Base-by-base conservation (phyloP, 1,140 invertebrate genomes). In the Drosophila navojoa region DNA sequence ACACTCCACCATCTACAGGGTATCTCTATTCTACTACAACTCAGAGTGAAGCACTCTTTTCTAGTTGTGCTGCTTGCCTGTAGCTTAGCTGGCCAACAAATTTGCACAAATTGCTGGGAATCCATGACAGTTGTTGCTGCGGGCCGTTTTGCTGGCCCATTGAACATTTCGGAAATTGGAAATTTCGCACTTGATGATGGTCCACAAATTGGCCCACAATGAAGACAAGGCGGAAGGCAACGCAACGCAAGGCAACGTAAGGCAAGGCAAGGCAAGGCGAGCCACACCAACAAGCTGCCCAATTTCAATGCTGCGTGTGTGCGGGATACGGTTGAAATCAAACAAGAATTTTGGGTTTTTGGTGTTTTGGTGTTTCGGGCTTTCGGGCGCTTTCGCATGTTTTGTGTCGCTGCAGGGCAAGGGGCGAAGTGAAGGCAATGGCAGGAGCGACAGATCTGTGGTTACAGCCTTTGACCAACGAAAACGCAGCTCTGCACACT, bases 121-220 rank as follows among this genome's bases (percentile, higher is more conserved):
- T 73, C 71, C 66, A 73, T 73, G 71, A 70, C 60, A 74, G 76
- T 80, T 69, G 67, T 77, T 55, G 69, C 80, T 84, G 77, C 74
- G 73, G 73, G 79, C 82, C 82, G 71, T 79, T 81, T 87, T 87
- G 82, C 72, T 87, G 76, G 79, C 63, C 81, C 86, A 89, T 87
- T 89, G 84, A 89, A 84, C 82, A 87, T 89, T 89, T 87, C 82
- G 82, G 82, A 87, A 86, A 86, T 86, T 86, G 82, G 84, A 82
- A 86, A 86, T 86, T 86, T 86, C 79, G 71, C 82, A 79, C 79
- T 86, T 81, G 77, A 85, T 86, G 81, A 81, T 85, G 77, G 77
- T 74, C 81, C 71, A 73, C 81, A 84, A 84, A 84, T 85, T 85
- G 81, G 77, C 80, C 63, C 71, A 84, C 76, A 84, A 79, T 79